phyloP scores from a whole-genome alignment of 2,797 vertebrate genomes.

The Sebastes goodei region DNA sequence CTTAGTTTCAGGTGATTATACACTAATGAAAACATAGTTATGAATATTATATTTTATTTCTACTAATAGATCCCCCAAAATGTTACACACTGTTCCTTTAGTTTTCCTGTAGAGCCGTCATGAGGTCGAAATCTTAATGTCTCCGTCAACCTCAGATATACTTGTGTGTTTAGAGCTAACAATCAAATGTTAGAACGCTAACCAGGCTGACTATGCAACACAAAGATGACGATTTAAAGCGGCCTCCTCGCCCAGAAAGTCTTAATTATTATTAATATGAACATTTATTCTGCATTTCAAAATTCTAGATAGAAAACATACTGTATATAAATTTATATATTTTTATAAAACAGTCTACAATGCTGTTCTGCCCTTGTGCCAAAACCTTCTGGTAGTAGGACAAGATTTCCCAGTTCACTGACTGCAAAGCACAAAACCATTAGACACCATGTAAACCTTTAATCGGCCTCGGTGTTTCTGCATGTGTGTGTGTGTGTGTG shows the following conservation, averaged over 20 bases:
- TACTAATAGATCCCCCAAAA: not conserved
- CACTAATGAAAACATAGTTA: too few relatives aligned
- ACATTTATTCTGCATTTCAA: not conserved
- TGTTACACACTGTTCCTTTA: not conserved
- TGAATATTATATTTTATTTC: too few relatives aligned
- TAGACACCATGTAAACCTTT: slow-evolving; percentile 28
- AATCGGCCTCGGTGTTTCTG: not conserved
- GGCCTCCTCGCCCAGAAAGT: not conserved
- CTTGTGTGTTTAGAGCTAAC: too few relatives aligned
- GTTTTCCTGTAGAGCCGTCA: too few relatives aligned
- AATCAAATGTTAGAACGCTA: too few relatives aligned
- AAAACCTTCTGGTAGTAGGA: not conserved
- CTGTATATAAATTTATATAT: not conserved
- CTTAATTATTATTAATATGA: not conserved
- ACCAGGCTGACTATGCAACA: not conserved
- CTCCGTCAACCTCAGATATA: too few relatives aligned
- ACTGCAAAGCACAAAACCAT: slow-evolving; percentile 27
- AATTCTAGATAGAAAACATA: not conserved
- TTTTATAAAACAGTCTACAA: not conserved
- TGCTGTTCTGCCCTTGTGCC: not conserved
- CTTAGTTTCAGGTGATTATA: too few relatives aligned
- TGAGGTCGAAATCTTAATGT: too few relatives aligned
- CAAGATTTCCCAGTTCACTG: slow-evolving; percentile 1
- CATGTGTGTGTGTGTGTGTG: not conserved
- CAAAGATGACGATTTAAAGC: not conserved